phyloP scores from a whole-genome alignment of 2,888 invertebrate genomes.

The Eupithecia abbreviata region DNA sequence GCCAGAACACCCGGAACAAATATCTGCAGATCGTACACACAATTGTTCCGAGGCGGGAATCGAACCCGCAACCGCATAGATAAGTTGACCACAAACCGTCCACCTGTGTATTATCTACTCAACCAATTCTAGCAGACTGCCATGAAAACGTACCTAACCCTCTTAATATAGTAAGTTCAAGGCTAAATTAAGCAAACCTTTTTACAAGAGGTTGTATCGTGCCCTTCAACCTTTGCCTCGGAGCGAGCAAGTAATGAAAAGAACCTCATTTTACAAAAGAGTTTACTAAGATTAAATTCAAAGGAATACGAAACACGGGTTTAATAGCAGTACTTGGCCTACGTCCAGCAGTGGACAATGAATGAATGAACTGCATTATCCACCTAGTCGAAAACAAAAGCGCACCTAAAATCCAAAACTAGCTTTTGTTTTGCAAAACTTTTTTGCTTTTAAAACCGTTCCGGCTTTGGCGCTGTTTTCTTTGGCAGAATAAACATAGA shows the following conservation, averaged over 20 bases:
- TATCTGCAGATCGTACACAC: too few species aligned
- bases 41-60: too few species aligned
- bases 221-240: slow-evolving; percentile 13
- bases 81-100: not conserved
- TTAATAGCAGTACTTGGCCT: not conserved
- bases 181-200: slow-evolving; percentile 29
- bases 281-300: not conserved
- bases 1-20: too few species aligned
- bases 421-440: slow-evolving; percentile 31
- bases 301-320: not conserved
- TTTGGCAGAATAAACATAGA: slow-evolving; percentile 44
- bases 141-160: slow-evolving; percentile 14
- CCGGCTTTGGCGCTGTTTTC: slow-evolving; percentile 38
- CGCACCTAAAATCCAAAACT: slow-evolving; percentile 13
- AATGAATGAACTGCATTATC: not conserved
- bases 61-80: too few species aligned
- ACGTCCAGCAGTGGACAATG: not conserved
- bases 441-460: slow-evolving; percentile 32
- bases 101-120: not conserved
- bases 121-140: slow-evolving; percentile 15
- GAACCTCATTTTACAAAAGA: not conserved
- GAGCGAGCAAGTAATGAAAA: slow-evolving; percentile 13
- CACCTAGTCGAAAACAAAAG: slow-evolving; percentile 2
- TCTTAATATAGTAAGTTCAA: slow-evolving; percentile 34
- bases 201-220: slow-evolving; percentile 4